phyloP scores from a whole-genome alignment of 2,888 invertebrate genomes.

The Terebella lapidaria region DNA sequence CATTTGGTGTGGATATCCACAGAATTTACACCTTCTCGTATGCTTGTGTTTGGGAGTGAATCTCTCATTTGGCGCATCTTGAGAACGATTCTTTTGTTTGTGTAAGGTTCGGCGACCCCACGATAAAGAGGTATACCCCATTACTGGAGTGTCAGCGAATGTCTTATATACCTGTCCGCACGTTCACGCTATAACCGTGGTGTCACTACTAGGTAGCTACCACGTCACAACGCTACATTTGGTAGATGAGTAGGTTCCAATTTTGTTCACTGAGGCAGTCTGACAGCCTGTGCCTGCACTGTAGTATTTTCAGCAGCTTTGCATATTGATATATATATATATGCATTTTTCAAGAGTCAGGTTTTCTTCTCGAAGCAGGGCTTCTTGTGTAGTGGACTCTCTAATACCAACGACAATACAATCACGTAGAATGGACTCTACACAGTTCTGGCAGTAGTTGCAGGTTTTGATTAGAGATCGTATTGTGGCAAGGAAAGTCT shows the following conservation, averaged over 20 bases:
- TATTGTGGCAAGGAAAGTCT: too few relatives aligned
- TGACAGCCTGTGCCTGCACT: not conserved
- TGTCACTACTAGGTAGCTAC: too few relatives aligned
- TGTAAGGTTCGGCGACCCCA: too few relatives aligned
- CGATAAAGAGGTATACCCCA: too few relatives aligned
- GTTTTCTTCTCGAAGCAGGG: conserved; percentile 4
- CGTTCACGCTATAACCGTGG: too few relatives aligned
- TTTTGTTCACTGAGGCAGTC: conserved; percentile 6
- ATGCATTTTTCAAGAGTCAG: conserved; percentile 5
- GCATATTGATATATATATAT: not conserved
- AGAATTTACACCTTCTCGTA: conserved; percentile 7
- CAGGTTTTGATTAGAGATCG: conserved; percentile 9
- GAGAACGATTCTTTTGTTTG: not conserved
- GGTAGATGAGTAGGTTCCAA: not conserved
- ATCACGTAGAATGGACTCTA: conserved; percentile 16
- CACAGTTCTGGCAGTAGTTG: conserved; percentile 9
- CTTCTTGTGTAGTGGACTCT: conserved; percentile 6
- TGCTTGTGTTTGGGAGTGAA: not conserved
- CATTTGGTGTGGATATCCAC: not conserved
- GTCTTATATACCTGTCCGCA: too few relatives aligned
- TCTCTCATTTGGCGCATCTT: not conserved
- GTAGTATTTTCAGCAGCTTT: conserved; percentile 9
- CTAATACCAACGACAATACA: conserved; percentile 16
- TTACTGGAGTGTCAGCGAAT: too few relatives aligned
- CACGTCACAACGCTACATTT: too few relatives aligned